phyloP scores from a whole-genome alignment of 1,140 invertebrate genomes.

The Ladona fulva region DNA sequence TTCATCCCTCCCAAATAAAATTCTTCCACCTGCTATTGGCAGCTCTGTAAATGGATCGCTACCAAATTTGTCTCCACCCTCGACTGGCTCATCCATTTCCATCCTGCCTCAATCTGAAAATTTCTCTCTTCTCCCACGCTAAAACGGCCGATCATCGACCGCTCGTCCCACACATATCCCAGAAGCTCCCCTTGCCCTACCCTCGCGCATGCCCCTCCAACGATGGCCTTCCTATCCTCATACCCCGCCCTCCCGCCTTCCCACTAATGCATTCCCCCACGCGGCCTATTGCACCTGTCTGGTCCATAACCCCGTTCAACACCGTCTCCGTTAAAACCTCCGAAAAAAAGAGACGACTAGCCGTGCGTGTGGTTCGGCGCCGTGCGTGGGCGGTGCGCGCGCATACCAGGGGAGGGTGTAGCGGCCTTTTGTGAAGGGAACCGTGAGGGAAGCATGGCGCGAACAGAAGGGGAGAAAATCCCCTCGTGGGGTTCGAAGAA shows the following conservation, averaged over 20 bases:
- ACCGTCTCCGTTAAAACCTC: not conserved
- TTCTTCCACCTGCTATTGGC: too few relatives aligned
- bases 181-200: not conserved
- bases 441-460: not conserved
- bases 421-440: too few relatives aligned
- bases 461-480: not conserved
- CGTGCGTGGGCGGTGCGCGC: not conserved
- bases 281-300: not conserved
- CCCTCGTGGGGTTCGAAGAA: too few relatives aligned
- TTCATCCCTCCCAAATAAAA: too few relatives aligned
- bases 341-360: not conserved
- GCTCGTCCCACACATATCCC: not conserved
- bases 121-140: not conserved
- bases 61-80: too few relatives aligned
- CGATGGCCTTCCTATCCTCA: not conserved
- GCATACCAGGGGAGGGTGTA: not conserved
- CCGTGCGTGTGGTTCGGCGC: not conserved
- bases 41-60: too few relatives aligned
- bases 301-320: not conserved
- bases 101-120: too few relatives aligned
- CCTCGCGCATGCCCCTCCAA: not conserved
- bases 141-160: not conserved
- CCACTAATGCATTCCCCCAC: not conserved
- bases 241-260: not conserved
- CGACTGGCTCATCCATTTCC: too few relatives aligned